Evolutionary conservation across 2,888 invertebrate genomes (phyloP), one percentile per base, ranked within the genome.

Genomic region (Apeira syringaria): DNA sequence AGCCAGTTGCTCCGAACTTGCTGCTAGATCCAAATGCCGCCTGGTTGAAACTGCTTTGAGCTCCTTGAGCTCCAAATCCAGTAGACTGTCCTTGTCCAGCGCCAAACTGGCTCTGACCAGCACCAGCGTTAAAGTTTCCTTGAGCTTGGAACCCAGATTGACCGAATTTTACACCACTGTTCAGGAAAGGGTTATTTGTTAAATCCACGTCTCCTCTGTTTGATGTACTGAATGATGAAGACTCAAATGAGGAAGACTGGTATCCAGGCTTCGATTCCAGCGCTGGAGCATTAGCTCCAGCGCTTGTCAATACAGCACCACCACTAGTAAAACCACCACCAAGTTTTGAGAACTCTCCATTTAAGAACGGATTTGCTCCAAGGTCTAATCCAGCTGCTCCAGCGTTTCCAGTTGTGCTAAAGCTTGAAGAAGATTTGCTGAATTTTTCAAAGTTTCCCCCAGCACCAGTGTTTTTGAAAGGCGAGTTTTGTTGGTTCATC

Each of bases 401-500:
- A 13, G 43, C 53, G 38, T 53, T 50, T 0, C 57, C 63, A 0
- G 76, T 61, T 3, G 64, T 79, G 9, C 75, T 70, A 2, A 80
- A 74, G 37, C 76, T 80, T 0, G 74, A 67, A 1, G 71, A 73
- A 0, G 66, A 54, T 38, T 87, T 78, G 60, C 77, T 83, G 63
- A 74, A 80, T 39, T 86, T 88, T 40, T 80, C 76, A 4, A 72
- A 80, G 35, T 62, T 73, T 0, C 68, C 75, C 11, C 74, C 72
- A 2, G 59, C 64, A 1, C 59, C 74, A 1, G 79, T 53, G 33
- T 77, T 81, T 57, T 91, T 91, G 67, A 93, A 90, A 0, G 93
- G 92, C 0, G 91, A 92, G 53, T 92, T 78, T 13, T 91, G 75
- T 13, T 91, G 76, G 46, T 84, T 84, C 84, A 91, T 91, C 93